These are phyloP conservation scores for Pelobates fuscus DNA, from an alignment of 2,113 vertebrate species.

Conservation along the genomic window DNA sequence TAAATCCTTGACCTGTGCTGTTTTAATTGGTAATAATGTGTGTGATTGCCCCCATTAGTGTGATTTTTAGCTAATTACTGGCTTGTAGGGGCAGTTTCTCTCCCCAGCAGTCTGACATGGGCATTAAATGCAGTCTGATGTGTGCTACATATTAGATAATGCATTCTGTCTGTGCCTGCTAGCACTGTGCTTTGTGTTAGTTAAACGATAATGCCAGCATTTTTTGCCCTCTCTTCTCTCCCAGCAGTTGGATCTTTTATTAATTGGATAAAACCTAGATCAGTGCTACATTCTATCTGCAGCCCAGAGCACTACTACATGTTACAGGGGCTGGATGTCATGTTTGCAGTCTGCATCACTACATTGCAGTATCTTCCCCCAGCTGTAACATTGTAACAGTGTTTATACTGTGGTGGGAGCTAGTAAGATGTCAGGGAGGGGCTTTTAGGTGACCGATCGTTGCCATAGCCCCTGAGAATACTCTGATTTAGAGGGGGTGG, in stretches of 20 bases:
- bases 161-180: not conserved
- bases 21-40: no score
- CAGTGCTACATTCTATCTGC: no score
- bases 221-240: no score
- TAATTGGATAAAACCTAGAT: no score
- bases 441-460: not conserved
- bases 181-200: not conserved
- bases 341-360: slow-evolving; percentile 19
- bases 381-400: not conserved
- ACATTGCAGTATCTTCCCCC: slow-evolving; percentile 13
- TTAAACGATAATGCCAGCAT: no score
- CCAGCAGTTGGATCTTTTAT: no score
- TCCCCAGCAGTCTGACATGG: slow-evolving; percentile 5
- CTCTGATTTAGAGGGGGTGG: not conserved
- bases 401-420: not conserved
- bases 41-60: no score
- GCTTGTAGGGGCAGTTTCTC: not conserved
- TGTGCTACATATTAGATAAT: no score
- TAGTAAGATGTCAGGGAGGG: slow-evolving; percentile 3
- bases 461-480: not conserved
- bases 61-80: no score
- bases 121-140: not conserved
- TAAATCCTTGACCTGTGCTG: no score
- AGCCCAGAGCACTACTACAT: no score
- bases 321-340: not conserved